A percentile compares a stretch with the other conserved stretches of the same genome.
Conservation (phyloP, 2,113 vertebrate species). For the Corythaeola cristata region DNA sequence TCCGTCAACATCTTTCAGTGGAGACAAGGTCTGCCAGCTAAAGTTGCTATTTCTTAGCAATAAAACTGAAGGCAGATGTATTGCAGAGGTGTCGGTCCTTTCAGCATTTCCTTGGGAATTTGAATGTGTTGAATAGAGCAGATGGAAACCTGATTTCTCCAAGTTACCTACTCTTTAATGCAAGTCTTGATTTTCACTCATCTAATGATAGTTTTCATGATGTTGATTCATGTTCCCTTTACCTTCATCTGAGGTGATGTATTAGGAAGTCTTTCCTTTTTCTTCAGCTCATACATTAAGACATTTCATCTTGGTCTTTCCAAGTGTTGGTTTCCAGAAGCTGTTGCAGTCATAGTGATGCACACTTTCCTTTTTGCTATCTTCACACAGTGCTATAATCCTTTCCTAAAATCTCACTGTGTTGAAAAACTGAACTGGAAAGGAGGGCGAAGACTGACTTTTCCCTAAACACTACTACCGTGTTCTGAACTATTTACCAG, state of each 20-base stretch:
- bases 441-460: constrained; percentile 44
- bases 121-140: background rate
- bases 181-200: background rate
- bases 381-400: constrained; percentile 36
- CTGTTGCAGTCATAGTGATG: constrained; percentile 14
- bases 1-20: background rate
- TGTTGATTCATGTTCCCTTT: background rate
- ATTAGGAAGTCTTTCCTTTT: background rate
- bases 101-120: background rate
- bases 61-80: background rate
- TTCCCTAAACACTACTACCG: background rate
- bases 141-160: background rate
- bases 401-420: constrained; percentile 55
- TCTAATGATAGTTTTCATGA: background rate
- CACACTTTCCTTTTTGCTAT: constrained; percentile 30
- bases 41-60: background rate
- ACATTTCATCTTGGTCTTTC: background rate
- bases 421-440: constrained; percentile 42
- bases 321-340: background rate
- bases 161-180: background rate
- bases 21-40: background rate
- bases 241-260: background rate
- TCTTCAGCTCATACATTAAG: background rate
- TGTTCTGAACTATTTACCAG: constrained; percentile 36
- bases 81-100: background rate